phyloP scores from a whole-genome alignment of 2,113 vertebrate genomes.

The Vimba vimba region DNA sequence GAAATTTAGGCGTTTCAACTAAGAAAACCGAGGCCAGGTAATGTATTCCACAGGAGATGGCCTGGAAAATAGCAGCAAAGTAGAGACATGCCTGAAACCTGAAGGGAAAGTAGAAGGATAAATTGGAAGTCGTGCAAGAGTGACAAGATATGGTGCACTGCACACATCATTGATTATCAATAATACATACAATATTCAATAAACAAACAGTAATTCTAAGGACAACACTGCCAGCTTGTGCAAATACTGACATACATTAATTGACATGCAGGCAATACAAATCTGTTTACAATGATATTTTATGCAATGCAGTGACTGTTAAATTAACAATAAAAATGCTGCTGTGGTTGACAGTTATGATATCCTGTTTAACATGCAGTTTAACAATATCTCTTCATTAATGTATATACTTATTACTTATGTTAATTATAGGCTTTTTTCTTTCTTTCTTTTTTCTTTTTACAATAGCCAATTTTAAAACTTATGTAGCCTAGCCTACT shows the following conservation, averaged over 20 bases:
- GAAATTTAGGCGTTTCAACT: slow-evolving; percentile 84
- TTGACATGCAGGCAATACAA: background rate
- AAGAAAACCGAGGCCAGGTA: slow-evolving; percentile 92
- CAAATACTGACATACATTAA: background rate
- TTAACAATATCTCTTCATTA: background rate
- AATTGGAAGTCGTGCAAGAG: background rate
- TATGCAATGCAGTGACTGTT: background rate
- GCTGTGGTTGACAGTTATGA: background rate
- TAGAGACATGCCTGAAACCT: slow-evolving; percentile 92
- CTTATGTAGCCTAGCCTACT: background rate
- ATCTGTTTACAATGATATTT: background rate
- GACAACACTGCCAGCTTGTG: background rate
- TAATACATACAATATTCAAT: background rate
- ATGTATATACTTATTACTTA: background rate
- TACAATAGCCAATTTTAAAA: background rate
- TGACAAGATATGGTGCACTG: background rate
- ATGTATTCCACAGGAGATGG: slow-evolving; percentile 89
- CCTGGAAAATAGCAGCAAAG: slow-evolving; percentile 89
- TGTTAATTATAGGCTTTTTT: background rate
- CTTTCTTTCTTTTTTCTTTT: background rate
- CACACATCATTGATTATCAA: background rate
- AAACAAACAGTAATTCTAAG: background rate
- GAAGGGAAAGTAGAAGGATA: slow-evolving; percentile 43
- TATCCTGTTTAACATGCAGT: background rate
- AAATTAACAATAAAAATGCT: background rate